Base-by-base conservation (phyloP, 1,140 invertebrate species). In the Bombus cullumanus region DNA sequence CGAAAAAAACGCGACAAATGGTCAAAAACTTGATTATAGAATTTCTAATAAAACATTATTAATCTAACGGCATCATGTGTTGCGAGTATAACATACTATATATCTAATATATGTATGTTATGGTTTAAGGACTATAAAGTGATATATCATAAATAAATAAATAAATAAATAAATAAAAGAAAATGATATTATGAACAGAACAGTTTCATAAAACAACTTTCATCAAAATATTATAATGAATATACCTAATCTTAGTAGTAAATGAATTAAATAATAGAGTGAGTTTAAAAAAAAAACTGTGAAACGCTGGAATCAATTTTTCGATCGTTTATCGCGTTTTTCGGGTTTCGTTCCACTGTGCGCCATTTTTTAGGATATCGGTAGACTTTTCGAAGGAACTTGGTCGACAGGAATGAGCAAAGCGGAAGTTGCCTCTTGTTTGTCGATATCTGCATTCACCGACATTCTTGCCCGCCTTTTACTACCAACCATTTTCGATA, bases 401-500 rank as follows among this genome's bases (percentile, higher is more conserved):
- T 90, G 64, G 81, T 90, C 80, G 64, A 81, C 43, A 93, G 93
- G 93, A 83, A 87, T 94, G 91, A 94, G 95, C 73, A 97, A 96
- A 93, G 94, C 95, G 12, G 97, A 97, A 83, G 96, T 97, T 13
- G 97, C 97, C 41, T 96, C 96, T 85, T 97, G 97, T 91, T 95
- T 97, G 31, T 97, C 97, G 2, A 96, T 97, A 82, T 97, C 97
- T 34, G 97, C 97, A 25, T 96, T 97, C 39, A 97, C 97, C 37
- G 97, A 97, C 91, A 97, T 97, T 76, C 93, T 97, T 28, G 97
- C 97, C 3, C 95, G 97, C 75, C 94, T 97, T 79, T 95, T 97
- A 28, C 91, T 98, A 83, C 97, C 97, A 8, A 97, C 97, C 9
- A 96, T 98, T 73, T 97, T 97, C 88, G 97, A 97, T 91, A 96